Percentiles rank a stretch among this genome's conserved stretches.
phyloP scores from a whole-genome alignment of 2,888 invertebrate genomes.

The Geophilus truncorum region DNA sequence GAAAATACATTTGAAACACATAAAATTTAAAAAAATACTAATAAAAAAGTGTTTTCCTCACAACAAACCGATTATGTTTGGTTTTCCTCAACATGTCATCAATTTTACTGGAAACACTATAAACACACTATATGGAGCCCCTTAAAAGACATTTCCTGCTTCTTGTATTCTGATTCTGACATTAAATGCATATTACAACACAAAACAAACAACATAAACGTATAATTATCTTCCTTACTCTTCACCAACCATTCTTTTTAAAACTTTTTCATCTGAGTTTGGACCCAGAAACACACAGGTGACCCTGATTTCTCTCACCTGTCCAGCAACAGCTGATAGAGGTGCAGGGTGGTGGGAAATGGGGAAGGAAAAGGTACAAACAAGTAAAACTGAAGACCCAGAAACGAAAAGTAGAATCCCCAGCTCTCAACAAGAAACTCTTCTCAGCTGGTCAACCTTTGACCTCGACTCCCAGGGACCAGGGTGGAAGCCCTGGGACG shows the following conservation, averaged over 20 bases:
- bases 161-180: too few relatives aligned
- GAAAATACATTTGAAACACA: too few relatives aligned
- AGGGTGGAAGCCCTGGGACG: background rate
- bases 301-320: slow-evolving; percentile 12
- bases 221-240: background rate
- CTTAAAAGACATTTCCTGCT: too few relatives aligned
- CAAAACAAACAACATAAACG: background rate
- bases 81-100: too few relatives aligned
- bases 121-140: too few relatives aligned
- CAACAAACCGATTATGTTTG: too few relatives aligned
- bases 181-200: too few relatives aligned
- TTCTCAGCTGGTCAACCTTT: slow-evolving; percentile 6
- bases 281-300: background rate
- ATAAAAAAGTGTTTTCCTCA: too few relatives aligned
- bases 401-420: background rate
- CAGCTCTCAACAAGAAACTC: background rate
- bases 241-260: background rate
- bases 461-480: background rate
- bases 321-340: background rate
- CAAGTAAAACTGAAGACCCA: background rate
- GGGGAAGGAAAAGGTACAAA: background rate
- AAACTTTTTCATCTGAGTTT: background rate
- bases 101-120: background rate
- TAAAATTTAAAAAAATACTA: too few relatives aligned
- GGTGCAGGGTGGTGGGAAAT: background rate